phyloP scores from a whole-genome alignment of 2,113 vertebrate genomes.

The Labeo catla region DNA sequence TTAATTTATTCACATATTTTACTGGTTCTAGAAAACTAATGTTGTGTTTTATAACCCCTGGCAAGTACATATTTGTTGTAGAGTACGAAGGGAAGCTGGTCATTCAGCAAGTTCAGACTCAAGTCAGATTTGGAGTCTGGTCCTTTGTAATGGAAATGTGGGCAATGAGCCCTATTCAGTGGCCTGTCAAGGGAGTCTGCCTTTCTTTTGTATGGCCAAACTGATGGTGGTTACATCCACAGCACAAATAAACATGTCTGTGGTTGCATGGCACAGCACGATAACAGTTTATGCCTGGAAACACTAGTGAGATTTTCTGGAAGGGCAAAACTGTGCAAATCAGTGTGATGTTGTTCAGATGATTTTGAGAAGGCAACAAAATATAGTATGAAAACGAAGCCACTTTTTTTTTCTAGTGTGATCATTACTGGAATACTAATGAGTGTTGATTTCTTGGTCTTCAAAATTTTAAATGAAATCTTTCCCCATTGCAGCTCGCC shows the following conservation, averaged over 20 bases:
- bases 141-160: slow-evolving; percentile 80
- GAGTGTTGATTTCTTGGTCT: background rate
- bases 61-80: slow-evolving; percentile 65
- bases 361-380: background rate
- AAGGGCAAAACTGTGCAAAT: background rate
- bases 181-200: slow-evolving; percentile 62
- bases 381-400: background rate
- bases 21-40: slow-evolving; percentile 27
- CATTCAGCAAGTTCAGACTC: slow-evolving; percentile 75
- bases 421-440: background rate
- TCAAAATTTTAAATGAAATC: background rate
- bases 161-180: slow-evolving; percentile 72
- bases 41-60: slow-evolving; percentile 64
- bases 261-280: background rate
- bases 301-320: slow-evolving; percentile 15
- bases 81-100: slow-evolving; percentile 64
- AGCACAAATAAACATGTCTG: slow-evolving; percentile 52
- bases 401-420: background rate
- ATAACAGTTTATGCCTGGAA: background rate
- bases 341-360: background rate
- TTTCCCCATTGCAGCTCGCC: slow-evolving; percentile 51
- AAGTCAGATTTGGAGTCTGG: slow-evolving; percentile 78
- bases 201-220: slow-evolving; percentile 57
- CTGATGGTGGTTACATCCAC: slow-evolving; percentile 65
- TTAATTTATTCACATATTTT: background rate